Evolutionary conservation across 2,113 vertebrate species (phyloP).

Genomic region (Felis chaus): DNA sequence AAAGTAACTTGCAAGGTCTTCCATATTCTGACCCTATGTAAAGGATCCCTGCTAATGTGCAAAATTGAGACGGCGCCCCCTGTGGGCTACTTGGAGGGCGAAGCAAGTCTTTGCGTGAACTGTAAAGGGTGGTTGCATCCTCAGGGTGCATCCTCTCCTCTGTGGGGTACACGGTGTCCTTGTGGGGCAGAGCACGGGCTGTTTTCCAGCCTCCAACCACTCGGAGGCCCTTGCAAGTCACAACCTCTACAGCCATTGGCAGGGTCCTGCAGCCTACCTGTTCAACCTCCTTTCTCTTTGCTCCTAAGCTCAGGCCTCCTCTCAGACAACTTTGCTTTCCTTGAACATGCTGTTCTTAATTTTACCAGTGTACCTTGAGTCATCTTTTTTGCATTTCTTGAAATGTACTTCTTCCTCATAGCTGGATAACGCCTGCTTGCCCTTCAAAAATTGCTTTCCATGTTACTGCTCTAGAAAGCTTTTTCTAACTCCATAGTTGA

Average conservation of each 20-base stretch:
- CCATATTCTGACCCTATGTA: neutral
- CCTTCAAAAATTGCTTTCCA: neutral
- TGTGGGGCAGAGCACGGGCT: neutral
- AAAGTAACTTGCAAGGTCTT: neutral
- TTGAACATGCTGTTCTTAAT: neutral
- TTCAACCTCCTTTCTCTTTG: neutral
- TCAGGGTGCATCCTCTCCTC: too few species aligned
- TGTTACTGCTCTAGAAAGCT: neutral
- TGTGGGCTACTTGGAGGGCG: neutral
- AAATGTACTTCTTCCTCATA: constrained; percentile 28
- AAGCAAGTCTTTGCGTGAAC: neutral
- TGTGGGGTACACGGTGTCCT: neutral
- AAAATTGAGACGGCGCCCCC: neutral
- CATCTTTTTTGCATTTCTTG: neutral
- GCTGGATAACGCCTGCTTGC: neutral
- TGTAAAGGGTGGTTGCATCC: accelerated
- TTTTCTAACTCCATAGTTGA: neutral
- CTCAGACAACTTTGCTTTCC: neutral
- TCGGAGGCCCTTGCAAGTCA: neutral
- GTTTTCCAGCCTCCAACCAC: neutral
- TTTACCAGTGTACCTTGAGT: neutral
- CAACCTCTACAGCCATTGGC: too few species aligned
- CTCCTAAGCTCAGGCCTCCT: neutral
- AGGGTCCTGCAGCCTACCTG: too few species aligned
- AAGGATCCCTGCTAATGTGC: neutral